A percentile compares a stretch with the other conserved stretches of the same genome.
phyloP scores from a whole-genome alignment of 2,113 vertebrate genomes.

The Copsychus sechellarum region DNA sequence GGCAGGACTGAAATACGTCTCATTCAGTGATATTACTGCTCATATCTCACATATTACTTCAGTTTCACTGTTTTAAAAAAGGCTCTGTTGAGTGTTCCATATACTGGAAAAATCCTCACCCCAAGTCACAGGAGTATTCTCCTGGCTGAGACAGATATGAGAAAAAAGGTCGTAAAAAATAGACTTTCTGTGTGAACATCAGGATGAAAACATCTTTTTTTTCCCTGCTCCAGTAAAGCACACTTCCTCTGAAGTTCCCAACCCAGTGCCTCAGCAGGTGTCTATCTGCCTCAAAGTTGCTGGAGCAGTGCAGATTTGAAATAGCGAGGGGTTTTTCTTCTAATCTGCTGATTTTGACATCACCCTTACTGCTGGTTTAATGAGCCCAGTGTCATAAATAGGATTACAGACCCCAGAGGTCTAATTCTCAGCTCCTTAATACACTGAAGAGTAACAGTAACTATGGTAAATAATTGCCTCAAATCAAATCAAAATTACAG shows the following conservation, averaged over 20 bases:
- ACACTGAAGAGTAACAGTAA: slow-evolving; percentile 31
- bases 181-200: background rate
- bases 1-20: background rate
- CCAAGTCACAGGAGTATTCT: background rate
- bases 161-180: background rate
- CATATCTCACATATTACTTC: background rate
- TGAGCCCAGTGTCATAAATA: slow-evolving; percentile 43
- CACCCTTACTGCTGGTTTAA: slow-evolving; percentile 36
- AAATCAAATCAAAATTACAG: slow-evolving; percentile 43
- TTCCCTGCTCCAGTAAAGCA: background rate
- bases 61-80: background rate
- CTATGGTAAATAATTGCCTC: slow-evolving; percentile 53
- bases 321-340: background rate
- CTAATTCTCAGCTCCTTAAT: slow-evolving; percentile 39
- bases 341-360: slow-evolving; percentile 46
- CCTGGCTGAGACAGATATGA: background rate
- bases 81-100: background rate
- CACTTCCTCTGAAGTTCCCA: background rate
- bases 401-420: slow-evolving; percentile 42
- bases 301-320: background rate
- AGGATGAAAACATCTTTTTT: background rate
- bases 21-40: background rate
- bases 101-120: background rate
- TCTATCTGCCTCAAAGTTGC: background rate
- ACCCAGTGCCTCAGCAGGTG: background rate